phyloP scores from a whole-genome alignment of 1,140 invertebrate species.

The Tetranychus cinnabarinus region DNA sequence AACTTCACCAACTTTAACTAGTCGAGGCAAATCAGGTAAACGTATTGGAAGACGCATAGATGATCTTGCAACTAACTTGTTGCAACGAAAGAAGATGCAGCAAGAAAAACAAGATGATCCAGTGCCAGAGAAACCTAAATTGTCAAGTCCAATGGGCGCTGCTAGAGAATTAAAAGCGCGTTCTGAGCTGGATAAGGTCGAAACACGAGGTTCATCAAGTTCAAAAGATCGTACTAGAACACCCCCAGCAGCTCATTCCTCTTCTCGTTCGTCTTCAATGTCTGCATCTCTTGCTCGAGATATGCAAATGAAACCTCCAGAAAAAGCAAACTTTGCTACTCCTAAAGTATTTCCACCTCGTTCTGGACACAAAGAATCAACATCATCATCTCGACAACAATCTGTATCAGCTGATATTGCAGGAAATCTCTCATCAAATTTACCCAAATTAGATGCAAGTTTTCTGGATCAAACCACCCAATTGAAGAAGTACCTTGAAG shows the following conservation, averaged over 20 bases:
- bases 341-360: not conserved
- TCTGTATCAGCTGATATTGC: slow-evolving; percentile 4
- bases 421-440: not conserved
- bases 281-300: not conserved
- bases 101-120: slow-evolving; percentile 6
- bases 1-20: not conserved
- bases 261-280: not conserved
- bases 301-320: not conserved
- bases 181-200: not conserved
- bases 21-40: not conserved
- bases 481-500: slow-evolving; percentile 16
- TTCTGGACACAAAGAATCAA: not conserved
- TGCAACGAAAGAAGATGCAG: slow-evolving; percentile 14
- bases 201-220: not conserved
- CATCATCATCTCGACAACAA: not conserved
- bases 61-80: slow-evolving; percentile 15
- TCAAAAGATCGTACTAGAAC: not conserved
- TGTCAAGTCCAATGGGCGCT: not conserved
- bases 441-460: not conserved
- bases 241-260: slow-evolving; percentile 1
- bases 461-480: slow-evolving; percentile 12
- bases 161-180: not conserved
- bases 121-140: not conserved
- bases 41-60: slow-evolving; percentile 14
- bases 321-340: not conserved